phyloP scores from a whole-genome alignment of 2,113 vertebrate species.

The Kryptolebias marmoratus region DNA sequence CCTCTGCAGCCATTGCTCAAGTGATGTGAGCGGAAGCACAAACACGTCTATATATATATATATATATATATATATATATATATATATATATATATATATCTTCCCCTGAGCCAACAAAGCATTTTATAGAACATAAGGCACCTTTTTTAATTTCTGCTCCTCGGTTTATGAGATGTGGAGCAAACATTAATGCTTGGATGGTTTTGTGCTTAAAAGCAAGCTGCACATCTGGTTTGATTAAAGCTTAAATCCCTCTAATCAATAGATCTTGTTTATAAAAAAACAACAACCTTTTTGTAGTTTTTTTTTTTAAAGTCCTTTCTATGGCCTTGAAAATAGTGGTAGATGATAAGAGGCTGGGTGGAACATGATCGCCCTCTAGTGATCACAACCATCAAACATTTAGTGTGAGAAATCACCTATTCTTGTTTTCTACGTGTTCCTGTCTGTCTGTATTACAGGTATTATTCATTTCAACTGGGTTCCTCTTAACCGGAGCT shows the following conservation, averaged over 20 bases:
- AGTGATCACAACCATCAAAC: slow-evolving; percentile 13
- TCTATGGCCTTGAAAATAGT: slow-evolving; percentile 22
- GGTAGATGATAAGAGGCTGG: background rate
- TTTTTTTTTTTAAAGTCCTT: background rate
- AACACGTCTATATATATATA: background rate
- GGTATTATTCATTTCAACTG: background rate
- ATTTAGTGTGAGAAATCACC: background rate
- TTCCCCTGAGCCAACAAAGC: background rate
- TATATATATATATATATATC: too few relatives aligned
- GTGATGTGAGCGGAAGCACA: background rate
- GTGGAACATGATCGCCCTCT: slow-evolving; percentile 47
- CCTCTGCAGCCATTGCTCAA: background rate
- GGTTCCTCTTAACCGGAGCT: background rate
- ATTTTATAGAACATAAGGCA: background rate
- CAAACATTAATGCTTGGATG: slow-evolving; percentile 12
- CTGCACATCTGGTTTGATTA: background rate
- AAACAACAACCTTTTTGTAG: background rate
- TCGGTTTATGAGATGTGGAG: background rate
- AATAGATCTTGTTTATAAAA: slow-evolving; percentile 22
- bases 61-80: too few relatives aligned
- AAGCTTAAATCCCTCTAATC: slow-evolving; percentile 27
- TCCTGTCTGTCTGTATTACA: background rate
- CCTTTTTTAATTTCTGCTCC: background rate
- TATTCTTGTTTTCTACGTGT: background rate
- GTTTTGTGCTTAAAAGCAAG: slow-evolving; percentile 1